Base-by-base conservation (phyloP, 2,888 invertebrate species). In the Cybosia mesomella region DNA sequence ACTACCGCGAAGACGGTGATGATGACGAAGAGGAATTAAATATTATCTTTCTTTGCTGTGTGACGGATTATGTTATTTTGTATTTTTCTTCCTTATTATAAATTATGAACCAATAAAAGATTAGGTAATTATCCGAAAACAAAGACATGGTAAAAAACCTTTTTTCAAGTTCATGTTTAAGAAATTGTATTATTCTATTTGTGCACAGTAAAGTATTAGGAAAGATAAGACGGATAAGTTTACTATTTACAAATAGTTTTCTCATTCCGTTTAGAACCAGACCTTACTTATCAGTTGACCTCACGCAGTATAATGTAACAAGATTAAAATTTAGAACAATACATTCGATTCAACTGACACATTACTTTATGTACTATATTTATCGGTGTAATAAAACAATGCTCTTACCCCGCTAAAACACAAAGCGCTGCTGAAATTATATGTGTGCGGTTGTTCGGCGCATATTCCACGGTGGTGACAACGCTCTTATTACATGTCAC, bases 371-470 rank as follows among this genome's bases (percentile, higher is more conserved):
- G 1, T 11, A 32, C 11, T 22, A 15, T 39, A 39, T 0, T 2
- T 2, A 36, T 34, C 32, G 32, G 18, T 32, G 11, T 36, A 59
- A 34, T 22, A 9, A 22, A 49, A 28, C 2, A 32, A 28, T 49
- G 15, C 32, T 15, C 93, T 87, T 81, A 94, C 94, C 92, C 91
- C 67, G 94, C 92, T 71, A 95, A 70, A 73, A 94, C 84, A 78
- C 94, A 95, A 61, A 95, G 91, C 36, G 91, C 94, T 24, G 94
- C 94, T 22, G 94, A 93, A 32, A 92, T 83, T 32, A 95, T 94
- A 75, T 95, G 94, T 13, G 94, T 95, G 53, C 92, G 87, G 74
- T 92, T 95, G 75, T 93, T 95, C 0, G 94, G 87, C n/a, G 91
- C 92, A 70, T 91, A 94, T 71, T 95, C 90, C 5, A 94, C 92